Evolutionary conservation across 2,888 invertebrate genomes (phyloP), one percentile per base, ranked within the genome.

Genomic region (Dryadula phaetusa): DNA sequence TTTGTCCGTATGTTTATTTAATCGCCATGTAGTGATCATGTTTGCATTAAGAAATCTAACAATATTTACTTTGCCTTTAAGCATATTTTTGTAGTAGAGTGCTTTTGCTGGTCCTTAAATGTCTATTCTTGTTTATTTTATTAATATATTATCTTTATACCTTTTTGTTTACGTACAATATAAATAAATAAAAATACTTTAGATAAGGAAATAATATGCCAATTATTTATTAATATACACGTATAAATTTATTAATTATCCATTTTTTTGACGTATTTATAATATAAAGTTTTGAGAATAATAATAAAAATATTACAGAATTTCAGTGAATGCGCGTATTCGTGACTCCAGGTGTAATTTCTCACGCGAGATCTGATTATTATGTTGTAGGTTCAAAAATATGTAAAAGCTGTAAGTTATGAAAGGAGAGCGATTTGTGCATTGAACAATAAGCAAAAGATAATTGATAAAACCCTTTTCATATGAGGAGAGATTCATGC

Each of bases 341-440:
- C 77, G 78, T 79, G 79, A 78, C 77, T 76, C 73, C 75, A 77
- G 74, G 80, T 76, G 82, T 83, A 77, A 83, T 85, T 89, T 89
- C 90, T 88, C 89, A 89, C 86, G 87, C 85, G 82, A 75, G 82
- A 86, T 87, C 85, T 66, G 65, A 71, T 70, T 60, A 20, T 42
- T n/a, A 32, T 52, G 37, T 49, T 12, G 20, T 83, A 86, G 37
- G 88, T 90, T 83, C 82, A 28, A 32, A 44, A 64, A 46, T 46
- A 25, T 28, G 20, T 85, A 81, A 60, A 53, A 44, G 72, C 70
- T 56, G 47, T 70, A 74, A 73, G 74, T 70, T 66, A 68, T 65
- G 60, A 71, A 64, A 67, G 54, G 40, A 34, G 22, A 63, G 56
- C 52, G 47, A 18, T 56, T 64, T 47, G 25, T 18, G 25, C 3